Evolutionary conservation across 2,113 vertebrate species (phyloP).

Genomic region (Perca fluviatilis): DNA sequence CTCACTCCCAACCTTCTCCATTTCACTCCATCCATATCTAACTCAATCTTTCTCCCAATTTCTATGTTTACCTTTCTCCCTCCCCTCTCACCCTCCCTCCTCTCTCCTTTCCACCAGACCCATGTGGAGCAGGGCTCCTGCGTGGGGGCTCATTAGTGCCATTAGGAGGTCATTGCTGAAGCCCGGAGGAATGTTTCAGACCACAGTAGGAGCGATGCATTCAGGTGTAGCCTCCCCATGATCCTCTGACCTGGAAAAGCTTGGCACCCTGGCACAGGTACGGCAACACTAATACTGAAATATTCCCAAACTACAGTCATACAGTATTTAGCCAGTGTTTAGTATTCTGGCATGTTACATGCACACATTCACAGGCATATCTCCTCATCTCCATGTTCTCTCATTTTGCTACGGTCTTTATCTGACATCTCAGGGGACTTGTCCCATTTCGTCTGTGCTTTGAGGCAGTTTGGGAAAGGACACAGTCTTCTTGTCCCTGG

Average conservation of each 20-base stretch:
- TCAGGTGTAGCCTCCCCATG: conserved; percentile 68
- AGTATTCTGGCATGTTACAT: conserved; percentile 11
- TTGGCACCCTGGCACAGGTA: conserved; percentile 26
- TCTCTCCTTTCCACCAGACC: neutral
- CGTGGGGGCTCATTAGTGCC: conserved; percentile 71
- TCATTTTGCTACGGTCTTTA: conserved; percentile 38
- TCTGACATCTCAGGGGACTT: conserved; percentile 63
- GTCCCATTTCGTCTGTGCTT: conserved; percentile 73
- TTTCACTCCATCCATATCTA: conserved; percentile 46
- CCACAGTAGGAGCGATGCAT: conserved; percentile 57
- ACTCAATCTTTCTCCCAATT: conserved; percentile 39
- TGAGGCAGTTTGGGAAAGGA: conserved; percentile 59
- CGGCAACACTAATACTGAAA: neutral
- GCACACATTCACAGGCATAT: neutral
- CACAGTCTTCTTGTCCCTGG: conserved; percentile 65
- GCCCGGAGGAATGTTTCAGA: conserved; percentile 69
- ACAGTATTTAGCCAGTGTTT: neutral
- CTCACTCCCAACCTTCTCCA: conserved; percentile 26
- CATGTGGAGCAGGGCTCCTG: conserved; percentile 51
- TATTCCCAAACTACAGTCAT: neutral
- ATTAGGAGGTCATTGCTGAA: conserved; percentile 74
- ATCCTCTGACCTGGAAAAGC: conserved; percentile 58
- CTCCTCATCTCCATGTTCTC: conserved; percentile 34
- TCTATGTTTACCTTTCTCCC: conserved; percentile 55
- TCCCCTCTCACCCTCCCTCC: neutral